These are phyloP conservation scores for Typhlomys cinereus DNA, from an alignment of 2,113 vertebrate species.

Conservation along the genomic window DNA sequence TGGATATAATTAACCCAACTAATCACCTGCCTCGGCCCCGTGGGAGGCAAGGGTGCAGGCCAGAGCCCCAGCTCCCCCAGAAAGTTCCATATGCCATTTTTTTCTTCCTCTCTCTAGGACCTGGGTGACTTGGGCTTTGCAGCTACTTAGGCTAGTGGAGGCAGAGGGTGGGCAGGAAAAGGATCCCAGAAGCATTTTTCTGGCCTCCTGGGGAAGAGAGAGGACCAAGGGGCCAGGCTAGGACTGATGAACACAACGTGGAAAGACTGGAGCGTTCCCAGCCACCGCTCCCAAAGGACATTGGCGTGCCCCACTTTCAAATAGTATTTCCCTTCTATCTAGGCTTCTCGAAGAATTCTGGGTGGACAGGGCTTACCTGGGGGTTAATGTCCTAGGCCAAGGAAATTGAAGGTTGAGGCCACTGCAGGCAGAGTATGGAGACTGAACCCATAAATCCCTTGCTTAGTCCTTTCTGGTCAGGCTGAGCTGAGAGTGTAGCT, in stretches of 20 bases:
- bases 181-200: conserved; percentile 6
- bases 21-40: conserved; percentile 71
- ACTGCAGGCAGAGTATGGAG: background rate
- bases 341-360: conserved; percentile 5
- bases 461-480: background rate
- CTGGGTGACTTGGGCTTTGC: background rate
- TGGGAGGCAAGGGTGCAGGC: conserved; percentile 48
- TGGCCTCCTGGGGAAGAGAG: background rate
- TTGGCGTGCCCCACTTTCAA: background rate
- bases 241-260: background rate
- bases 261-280: background rate
- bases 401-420: background rate
- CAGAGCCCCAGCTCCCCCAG: conserved; percentile 19
- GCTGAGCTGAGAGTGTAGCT: background rate
- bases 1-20: conserved; percentile 74
- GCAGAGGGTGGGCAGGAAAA: conserved; percentile 4
- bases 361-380: background rate
- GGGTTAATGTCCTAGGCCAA: conserved; percentile 2
- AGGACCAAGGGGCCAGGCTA: background rate
- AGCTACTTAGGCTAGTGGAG: conserved; percentile 4
- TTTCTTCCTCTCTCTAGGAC: conserved; percentile 14
- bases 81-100: background rate
- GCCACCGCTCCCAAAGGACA: conserved; percentile 10
- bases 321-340: background rate
- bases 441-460: background rate